A percentile compares a stretch with the other conserved stretches of the same genome.
Evolutionary conservation across 1,140 invertebrate genomes (phyloP).

Genomic region (Drosophila willistoni): DNA sequence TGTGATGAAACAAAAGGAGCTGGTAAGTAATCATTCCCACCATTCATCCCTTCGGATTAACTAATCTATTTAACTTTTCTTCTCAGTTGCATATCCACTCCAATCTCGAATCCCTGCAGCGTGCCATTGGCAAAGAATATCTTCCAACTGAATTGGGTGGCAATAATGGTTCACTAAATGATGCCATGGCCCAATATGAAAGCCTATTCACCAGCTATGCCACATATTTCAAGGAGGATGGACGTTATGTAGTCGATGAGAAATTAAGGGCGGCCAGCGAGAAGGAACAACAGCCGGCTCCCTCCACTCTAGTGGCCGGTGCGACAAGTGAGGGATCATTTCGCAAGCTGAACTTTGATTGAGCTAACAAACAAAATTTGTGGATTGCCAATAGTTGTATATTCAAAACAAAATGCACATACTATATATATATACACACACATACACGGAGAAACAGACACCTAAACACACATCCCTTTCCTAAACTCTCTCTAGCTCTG

Average conservation of each 20-base stretch:
- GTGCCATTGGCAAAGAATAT: constrained; percentile 84
- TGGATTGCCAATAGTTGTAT: constrained; percentile 57
- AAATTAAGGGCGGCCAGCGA: constrained; percentile 81
- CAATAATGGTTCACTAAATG: constrained; percentile 83
- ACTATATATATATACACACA: constrained; percentile 29
- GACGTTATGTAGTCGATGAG: constrained; percentile 85
- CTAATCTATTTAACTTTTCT: background rate
- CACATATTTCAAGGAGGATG: constrained; percentile 84
- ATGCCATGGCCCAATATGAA: constrained; percentile 84
- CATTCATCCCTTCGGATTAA: no score
- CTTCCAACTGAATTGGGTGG: constrained; percentile 86
- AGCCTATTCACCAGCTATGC: constrained; percentile 83
- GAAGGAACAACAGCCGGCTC: constrained; percentile 39
- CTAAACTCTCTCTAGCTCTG: constrained; percentile 1
- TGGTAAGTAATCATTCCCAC: constrained; percentile 45
- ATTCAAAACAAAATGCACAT: constrained; percentile 67
- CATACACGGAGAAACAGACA: background rate
- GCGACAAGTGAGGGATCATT: constrained; percentile 55
- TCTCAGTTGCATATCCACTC: constrained; percentile 73
- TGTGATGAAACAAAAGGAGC: constrained; percentile 79
- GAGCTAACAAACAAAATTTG: constrained; percentile 23
- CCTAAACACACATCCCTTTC: constrained; percentile 16
- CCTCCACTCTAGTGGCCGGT: constrained; percentile 23
- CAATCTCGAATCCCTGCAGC: constrained; percentile 80
- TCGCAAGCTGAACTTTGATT: constrained; percentile 77